Evolutionary conservation across 1,140 invertebrate genomes (phyloP), one percentile per base, ranked within the genome.

Genomic region (Drosophila cardini): DNA sequence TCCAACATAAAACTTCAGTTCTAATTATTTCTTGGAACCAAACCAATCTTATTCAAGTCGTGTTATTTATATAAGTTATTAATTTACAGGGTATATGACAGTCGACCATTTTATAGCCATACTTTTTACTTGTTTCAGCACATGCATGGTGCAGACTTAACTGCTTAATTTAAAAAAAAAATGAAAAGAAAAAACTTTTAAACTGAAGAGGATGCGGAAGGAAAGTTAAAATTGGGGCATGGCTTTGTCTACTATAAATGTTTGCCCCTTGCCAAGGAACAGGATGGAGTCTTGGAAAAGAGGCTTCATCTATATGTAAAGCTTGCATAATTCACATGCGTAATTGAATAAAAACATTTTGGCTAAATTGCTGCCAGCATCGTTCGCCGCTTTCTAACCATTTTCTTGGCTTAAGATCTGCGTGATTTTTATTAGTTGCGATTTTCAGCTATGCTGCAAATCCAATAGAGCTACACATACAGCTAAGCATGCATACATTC

Each of bases 271-370:
- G 32, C 64, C 58, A 61, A 68, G 21, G 4, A 26, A 11, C 55
- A 38, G 34, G 8, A 32, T 6, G 56, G 32, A 21, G 56, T 46
- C 56, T 46, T 11, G 16, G 15, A 8, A 10, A 32, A 45, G 11
- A 13, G 62, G 50, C 48, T 57, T 52, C 60, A 30, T 62, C 60
- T 61, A 62, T 50, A 50, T 72, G 70, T 55, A 58, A 74, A 63
- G 72, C 65, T 62, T 75, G 67, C 72, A 75, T 75, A 75, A 75
- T 75, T 70, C 72, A 73, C 64, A 73, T 69, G 67, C 72, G 67
- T 86, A 87, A 87, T 87, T 83, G 76, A 87, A 87, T 87, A 76
- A 89, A 87, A 87, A 87, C 83, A 87, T 78, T 80, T 86, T 16
- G 65, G 58, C 64, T 36, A 84, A 84, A 79, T 61, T 76, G 72